Evolutionary conservation across 2,113 vertebrate genomes (phyloP), one percentile per base, ranked within the genome.

Genomic region (Romanogobio albipinnatus): DNA sequence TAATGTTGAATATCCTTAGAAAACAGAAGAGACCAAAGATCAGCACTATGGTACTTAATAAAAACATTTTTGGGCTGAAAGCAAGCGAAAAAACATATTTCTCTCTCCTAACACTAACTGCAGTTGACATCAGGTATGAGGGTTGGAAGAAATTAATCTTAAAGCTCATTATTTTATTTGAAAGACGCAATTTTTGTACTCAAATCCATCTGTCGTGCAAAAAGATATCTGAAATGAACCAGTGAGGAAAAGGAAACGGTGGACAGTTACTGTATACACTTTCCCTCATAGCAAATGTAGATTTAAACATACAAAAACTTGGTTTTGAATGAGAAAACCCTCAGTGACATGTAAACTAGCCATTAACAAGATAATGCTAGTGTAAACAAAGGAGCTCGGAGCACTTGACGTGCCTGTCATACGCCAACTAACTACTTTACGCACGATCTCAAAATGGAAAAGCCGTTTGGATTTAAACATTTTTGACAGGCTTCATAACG

Each of bases 321-420:
- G 29, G 15, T 39, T 70, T 10, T 70, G 36, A 43, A 70, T 22
- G 39, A 11, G 66, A 43, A 43, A 43, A 70, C 2, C 4, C 19
- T 43, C 36, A 3, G 4, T 3, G 66, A 70, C 33, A 1, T 6
- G 9, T 71, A 19, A 70, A 70, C 66, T 43, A 70, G 8, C 17
- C 36, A 5, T n/a, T 39, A 43, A 70, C 36, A 39, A 71, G 68
- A 10, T 71, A 36, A 71, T n/a, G 19, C 68, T 71, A 71, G 36
- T 71, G 58, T 68, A 36, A 36, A 71, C 68, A 71, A 71, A 71
- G 68, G 7, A 19, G 19, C 29, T 19, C 29, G 3, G 29, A 70
- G 66, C 66, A 70, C 36, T 70, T 43, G 66, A 70, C 66, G 33
- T 70, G 17, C 17, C 66, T 10, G 66, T 70, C 33, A 70, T 70